Evolutionary conservation across 2,797 vertebrate species (phyloP).

Genomic region (Melanogrammus aeglefinus): DNA sequence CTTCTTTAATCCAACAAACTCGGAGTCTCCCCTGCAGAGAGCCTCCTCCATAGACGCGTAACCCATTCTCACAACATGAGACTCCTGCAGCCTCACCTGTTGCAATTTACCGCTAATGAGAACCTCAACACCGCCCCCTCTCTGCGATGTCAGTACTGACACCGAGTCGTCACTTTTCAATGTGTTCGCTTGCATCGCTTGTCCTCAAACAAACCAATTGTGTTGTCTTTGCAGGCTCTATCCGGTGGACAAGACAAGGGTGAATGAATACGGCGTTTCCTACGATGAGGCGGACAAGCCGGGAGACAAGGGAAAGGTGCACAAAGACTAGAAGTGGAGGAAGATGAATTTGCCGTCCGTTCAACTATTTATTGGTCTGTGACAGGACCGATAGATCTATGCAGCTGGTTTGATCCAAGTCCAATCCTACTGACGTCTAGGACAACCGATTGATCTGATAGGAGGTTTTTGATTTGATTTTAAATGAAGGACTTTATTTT

Average conservation of each 20-base stretch:
- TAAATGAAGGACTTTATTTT: not conserved
- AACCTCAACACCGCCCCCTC: no score
- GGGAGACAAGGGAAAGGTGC: constrained; percentile 68
- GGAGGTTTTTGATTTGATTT: not conserved
- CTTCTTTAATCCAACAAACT: no score
- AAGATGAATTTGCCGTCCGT: not conserved
- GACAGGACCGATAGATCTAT: not conserved
- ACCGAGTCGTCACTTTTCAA: no score
- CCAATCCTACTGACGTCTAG: not conserved
- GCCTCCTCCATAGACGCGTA: no score
- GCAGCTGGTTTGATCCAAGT: not conserved
- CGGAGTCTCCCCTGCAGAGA: no score
- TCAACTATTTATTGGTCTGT: not conserved
- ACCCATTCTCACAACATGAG: no score
- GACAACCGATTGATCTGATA: not conserved
- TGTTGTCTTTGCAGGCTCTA: constrained; percentile 82
- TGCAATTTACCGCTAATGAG: no score
- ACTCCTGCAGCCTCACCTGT: no score
- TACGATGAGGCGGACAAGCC: constrained; percentile 83
- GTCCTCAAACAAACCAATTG: not conserved
- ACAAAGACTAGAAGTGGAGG: constrained; percentile 71
- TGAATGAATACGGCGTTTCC: constrained; percentile 94
- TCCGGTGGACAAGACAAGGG: constrained; percentile 95
- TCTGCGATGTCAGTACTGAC: no score
- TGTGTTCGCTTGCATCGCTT: not conserved